Conservation (phyloP, 1,140 invertebrate genomes). For the Maconellicoccus hirsutus region DNA sequence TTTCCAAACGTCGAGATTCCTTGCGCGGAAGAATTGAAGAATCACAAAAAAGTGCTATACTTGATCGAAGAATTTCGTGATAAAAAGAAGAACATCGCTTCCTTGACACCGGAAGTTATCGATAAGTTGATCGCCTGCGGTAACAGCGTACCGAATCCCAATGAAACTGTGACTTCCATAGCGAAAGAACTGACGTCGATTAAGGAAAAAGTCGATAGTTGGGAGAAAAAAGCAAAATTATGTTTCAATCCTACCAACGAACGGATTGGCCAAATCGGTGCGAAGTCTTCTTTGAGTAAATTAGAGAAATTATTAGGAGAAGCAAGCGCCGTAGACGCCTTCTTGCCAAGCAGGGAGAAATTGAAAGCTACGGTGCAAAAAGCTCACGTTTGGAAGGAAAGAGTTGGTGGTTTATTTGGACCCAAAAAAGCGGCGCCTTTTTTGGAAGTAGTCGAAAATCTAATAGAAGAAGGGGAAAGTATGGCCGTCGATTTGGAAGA, state of each 20-base stretch:
- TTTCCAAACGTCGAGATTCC: slow-evolving; percentile 3
- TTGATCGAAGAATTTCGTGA: background rate
- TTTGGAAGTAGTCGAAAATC: background rate
- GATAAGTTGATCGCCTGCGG: background rate
- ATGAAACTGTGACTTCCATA: background rate
- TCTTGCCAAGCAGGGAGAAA: background rate
- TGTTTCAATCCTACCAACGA: background rate
- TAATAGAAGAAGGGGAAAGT: background rate
- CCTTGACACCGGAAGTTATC: background rate
- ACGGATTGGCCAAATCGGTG: background rate
- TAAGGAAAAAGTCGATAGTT: background rate
- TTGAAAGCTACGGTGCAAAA: background rate
- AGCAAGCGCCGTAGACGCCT: background rate
- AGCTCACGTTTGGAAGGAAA: background rate
- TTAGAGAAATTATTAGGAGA: background rate
- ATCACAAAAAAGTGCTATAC: background rate
- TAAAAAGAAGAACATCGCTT: background rate
- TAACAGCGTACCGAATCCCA: background rate
- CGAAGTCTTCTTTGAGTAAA: background rate
- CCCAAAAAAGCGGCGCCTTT: background rate
- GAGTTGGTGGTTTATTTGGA: background rate
- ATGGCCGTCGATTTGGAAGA: background rate
- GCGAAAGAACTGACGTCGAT: background rate
- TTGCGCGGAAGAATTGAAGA: background rate
- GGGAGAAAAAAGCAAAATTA: background rate